Percentiles rank a stretch among this genome's conserved stretches.
phyloP scores from a whole-genome alignment of 2,888 invertebrate genomes.

The Apodemia duryi region DNA sequence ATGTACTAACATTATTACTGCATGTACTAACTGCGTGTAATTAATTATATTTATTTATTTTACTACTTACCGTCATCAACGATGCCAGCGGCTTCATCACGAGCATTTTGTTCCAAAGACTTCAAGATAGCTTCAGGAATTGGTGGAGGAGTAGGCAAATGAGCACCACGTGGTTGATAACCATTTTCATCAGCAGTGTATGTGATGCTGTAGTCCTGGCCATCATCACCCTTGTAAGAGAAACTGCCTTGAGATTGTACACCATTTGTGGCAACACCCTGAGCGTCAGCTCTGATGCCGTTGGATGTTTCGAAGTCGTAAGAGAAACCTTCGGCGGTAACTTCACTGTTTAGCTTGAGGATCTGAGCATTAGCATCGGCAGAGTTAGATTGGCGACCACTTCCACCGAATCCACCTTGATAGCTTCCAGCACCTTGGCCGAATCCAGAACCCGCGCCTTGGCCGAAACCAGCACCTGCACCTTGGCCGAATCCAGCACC shows the following conservation, averaged over 20 bases:
- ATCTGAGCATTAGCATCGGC: conserved; percentile 66
- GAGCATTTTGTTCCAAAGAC: conserved; percentile 71
- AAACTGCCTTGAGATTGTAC: conserved; percentile 73
- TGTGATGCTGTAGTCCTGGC: conserved; percentile 71
- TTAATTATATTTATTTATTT: too few species aligned
- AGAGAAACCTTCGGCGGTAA: conserved; percentile 66
- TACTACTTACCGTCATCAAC: conserved; percentile 67
- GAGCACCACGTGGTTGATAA: conserved; percentile 66
- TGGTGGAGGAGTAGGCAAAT: conserved; percentile 70
- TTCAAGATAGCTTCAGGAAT: conserved; percentile 72
- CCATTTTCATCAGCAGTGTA: conserved; percentile 76
- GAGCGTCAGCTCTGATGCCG: conserved; percentile 70
- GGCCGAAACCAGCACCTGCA: conserved; percentile 23
- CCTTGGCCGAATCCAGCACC: conserved; percentile 29
- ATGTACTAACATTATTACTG: too few species aligned
- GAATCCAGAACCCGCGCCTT: conserved; percentile 31
- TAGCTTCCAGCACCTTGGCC: conserved; percentile 31
- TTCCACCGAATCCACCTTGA: background rate
- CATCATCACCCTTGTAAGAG: conserved; percentile 71
- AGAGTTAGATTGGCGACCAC: conserved; percentile 34
- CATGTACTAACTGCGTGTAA: too few species aligned
- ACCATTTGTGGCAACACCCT: conserved; percentile 67
- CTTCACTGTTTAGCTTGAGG: conserved; percentile 61
- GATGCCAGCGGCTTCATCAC: conserved; percentile 73
- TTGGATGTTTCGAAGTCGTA: conserved; percentile 73